These are phyloP conservation scores for Myoxocephalus aenaeus DNA, from an alignment of 2,797 vertebrate genomes.

Conservation along the genomic window DNA sequence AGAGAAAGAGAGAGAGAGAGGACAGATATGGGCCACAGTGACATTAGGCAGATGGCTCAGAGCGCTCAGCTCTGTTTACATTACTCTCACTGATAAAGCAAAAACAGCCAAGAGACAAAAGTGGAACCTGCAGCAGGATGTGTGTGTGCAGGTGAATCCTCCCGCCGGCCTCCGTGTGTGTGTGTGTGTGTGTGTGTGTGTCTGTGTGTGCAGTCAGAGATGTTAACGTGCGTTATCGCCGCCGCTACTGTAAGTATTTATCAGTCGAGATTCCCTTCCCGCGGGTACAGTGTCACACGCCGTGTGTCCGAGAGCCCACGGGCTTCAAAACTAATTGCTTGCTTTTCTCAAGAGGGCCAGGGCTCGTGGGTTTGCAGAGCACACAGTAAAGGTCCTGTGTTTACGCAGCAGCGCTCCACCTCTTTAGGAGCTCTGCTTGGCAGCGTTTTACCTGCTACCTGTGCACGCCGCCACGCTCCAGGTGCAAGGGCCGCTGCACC, in stretches of 20 bases:
- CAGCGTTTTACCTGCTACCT: conserved; percentile 64
- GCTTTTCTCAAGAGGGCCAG: conserved; percentile 78
- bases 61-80: conserved; percentile 84
- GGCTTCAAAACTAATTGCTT: conserved; percentile 74
- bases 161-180: background rate
- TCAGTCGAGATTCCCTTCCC: conserved; percentile 32
- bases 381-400: conserved; percentile 75
- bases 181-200: conserved; percentile 22
- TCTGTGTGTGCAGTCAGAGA: background rate
- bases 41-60: conserved; percentile 86
- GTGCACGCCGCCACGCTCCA: conserved; percentile 18
- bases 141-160: conserved; percentile 51
- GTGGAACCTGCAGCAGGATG: conserved; percentile 60
- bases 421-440: conserved; percentile 57
- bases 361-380: conserved; percentile 73
- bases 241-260: conserved; percentile 18
- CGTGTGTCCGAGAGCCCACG: conserved; percentile 59
- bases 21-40: conserved; percentile 77
- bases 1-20: conserved; percentile 39
- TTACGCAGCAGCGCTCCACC: conserved; percentile 74
- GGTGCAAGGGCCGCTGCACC: conserved; percentile 43
- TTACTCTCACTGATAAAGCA: conserved; percentile 85
- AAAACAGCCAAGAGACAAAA: conserved; percentile 74
- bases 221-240: conserved; percentile 10
- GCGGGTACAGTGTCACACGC: conserved; percentile 26